Base-by-base conservation (phyloP, 1,140 invertebrate species). In the Daktulosphaira vitifoliae region DNA sequence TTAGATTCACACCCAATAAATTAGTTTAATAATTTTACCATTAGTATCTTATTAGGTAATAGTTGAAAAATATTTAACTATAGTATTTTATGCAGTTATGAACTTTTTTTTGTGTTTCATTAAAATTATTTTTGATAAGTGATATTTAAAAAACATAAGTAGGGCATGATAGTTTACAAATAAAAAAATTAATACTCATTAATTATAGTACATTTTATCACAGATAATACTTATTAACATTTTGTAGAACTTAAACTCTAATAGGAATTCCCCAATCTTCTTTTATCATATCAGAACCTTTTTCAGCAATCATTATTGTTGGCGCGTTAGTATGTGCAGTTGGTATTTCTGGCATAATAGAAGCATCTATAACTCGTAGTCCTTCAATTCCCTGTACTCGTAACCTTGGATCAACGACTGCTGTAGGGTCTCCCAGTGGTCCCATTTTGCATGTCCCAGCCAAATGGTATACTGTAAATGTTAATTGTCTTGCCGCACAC, bases 361-460 rank as follows among this genome's bases (percentile, higher is more conserved):
- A 87, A 42, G 85, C 85, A 72, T 90, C 88, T 0, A 83, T 80
- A 0, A 89, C 87, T 68, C 88, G 77, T n/a, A 90, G 72, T 51
- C 80, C 78, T 46, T 78, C 75, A 11, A 90, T 74, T 2, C 86
- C 87, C 68, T 85, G 79, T 0, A 89, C 86, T 65, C 78, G 75
- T 50, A 89, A 74, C 68, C 81, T 79, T 0, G 84, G 78, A 75
- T 88, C 82, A 0, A 90, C 86, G 0, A 90, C 87, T 4, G 86
- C 82, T 0, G 78, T 76, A 3, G 78, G 76, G 73, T 90, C 88
- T 2, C 70, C 76, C 15, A 70, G 66, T 0, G 83, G 81, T 1
- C 89, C 90, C 90, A 94, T 94, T 75, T 89, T 91, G 71, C 86
- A 87, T 0, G 89, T 92, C 0, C 89, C 88, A 2, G 81, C 81